These are phyloP conservation scores for Platichthys stellatus DNA, from an alignment of 2,113 vertebrate genomes.

Conservation along the genomic window DNA sequence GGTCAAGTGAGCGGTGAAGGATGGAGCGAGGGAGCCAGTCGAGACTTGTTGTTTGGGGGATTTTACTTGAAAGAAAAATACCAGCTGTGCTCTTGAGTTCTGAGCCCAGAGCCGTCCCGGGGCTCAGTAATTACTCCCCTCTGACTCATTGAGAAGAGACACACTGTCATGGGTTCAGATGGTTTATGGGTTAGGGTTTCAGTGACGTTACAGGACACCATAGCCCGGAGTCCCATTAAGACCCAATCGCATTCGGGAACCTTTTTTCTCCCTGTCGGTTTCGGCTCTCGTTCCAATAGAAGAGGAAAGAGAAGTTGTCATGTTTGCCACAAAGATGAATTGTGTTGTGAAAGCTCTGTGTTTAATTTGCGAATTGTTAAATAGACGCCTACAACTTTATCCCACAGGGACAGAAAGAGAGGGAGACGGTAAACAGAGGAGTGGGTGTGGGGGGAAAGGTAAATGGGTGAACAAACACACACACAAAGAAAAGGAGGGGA, in stretches of 20 bases:
- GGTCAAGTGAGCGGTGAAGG: conserved; percentile 70
- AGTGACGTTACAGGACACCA: conserved; percentile 25
- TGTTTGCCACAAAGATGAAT: no score
- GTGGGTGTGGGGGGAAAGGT: conserved; percentile 48
- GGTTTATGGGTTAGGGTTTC: conserved; percentile 23
- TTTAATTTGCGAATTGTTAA: conserved; percentile 40
- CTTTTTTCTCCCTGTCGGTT: background rate
- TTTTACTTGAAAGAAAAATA: conserved; percentile 63
- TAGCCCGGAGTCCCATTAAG: conserved; percentile 44
- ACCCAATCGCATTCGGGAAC: conserved; percentile 40
- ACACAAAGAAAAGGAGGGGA: conserved; percentile 20
- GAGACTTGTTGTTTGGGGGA: conserved; percentile 71
- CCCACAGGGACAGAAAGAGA: conserved; percentile 6
- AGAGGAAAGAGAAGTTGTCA: conserved; percentile 10
- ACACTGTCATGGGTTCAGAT: conserved; percentile 53
- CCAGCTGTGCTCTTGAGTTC: conserved; percentile 57
- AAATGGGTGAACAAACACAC: conserved; percentile 58
- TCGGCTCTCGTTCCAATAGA: conserved; percentile 6
- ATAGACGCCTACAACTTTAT: conserved; percentile 28
- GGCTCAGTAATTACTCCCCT: conserved; percentile 58
- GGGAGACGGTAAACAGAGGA: conserved; percentile 47
- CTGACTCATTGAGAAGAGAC: conserved; percentile 62
- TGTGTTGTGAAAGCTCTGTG: conserved; percentile 1
- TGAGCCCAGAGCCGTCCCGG: conserved; percentile 38
- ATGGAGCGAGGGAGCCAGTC: conserved; percentile 62